Evolutionary conservation across 23 tunicate genomes (phyloP).

Genomic region (Clavelina lepadiformis): DNA sequence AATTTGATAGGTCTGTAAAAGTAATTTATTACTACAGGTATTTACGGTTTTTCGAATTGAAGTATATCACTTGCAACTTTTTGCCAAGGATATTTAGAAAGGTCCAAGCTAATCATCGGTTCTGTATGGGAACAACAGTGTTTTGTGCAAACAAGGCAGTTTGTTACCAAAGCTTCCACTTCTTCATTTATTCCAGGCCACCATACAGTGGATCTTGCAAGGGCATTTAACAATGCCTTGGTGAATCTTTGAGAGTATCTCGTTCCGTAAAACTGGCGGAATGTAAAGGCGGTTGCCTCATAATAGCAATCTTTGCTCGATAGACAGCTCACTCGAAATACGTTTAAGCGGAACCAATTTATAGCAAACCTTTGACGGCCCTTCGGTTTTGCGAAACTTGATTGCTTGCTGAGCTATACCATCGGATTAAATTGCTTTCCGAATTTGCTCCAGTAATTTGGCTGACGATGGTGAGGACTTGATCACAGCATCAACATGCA

Average conservation of each 20-base stretch:
- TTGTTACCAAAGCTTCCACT: neutral
- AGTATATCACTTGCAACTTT: constrained; percentile 6
- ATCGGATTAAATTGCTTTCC: no score
- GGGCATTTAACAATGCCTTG: constrained; percentile 6
- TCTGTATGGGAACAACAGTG: constrained; percentile 1
- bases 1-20: no score
- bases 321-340: neutral
- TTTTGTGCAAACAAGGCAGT: constrained; percentile 4
- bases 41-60: no score
- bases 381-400: no score
- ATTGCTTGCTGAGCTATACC: no score
- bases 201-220: constrained; percentile 8
- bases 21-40: no score
- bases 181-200: constrained; percentile 13
- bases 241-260: constrained; percentile 6
- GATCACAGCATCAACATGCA: no score
- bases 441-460: no score
- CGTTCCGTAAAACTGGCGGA: constrained; percentile 1
- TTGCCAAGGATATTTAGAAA: constrained; percentile 1
- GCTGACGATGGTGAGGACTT: no score
- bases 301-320: constrained; percentile 1
- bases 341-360: no score
- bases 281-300: neutral
- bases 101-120: neutral
- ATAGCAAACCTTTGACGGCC: no score